Conservation (phyloP, 2,797 vertebrate species). For the Tinamus major region DNA sequence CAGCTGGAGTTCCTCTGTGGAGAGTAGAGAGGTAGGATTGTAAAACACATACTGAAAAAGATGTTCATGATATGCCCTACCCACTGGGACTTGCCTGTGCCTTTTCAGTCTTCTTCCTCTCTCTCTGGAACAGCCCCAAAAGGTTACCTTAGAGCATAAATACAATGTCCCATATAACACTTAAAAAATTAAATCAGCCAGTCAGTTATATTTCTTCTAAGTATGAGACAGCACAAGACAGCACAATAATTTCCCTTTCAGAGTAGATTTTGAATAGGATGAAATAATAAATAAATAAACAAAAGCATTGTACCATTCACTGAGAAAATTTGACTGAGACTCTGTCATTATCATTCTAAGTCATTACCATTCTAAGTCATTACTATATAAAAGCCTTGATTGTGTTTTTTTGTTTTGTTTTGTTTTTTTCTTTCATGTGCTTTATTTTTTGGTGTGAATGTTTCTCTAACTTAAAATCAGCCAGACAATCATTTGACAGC, state of each 20-base stretch:
- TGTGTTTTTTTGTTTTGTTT: too few relatives aligned
- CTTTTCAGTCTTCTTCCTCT: not conserved
- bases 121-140: not conserved
- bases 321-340: not conserved
- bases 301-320: not conserved
- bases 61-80: not conserved
- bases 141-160: rapidly evolving
- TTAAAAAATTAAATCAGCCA: not conserved
- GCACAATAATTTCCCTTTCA: not conserved
- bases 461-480: not conserved
- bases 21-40: not conserved
- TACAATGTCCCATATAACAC: not conserved
- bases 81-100: not conserved
- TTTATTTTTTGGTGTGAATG: not conserved
- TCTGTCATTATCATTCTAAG: too few relatives aligned
- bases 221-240: not conserved
- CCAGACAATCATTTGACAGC: rapidly evolving
- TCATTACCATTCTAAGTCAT: not conserved
- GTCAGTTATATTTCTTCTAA: not conserved
- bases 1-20: not conserved
- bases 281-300: not conserved
- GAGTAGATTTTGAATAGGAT: not conserved
- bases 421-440: not conserved
- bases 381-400: not conserved
- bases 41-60: not conserved